Evolutionary conservation across 2,797 vertebrate genomes (phyloP).

Genomic region (Molossus alvarezi): DNA sequence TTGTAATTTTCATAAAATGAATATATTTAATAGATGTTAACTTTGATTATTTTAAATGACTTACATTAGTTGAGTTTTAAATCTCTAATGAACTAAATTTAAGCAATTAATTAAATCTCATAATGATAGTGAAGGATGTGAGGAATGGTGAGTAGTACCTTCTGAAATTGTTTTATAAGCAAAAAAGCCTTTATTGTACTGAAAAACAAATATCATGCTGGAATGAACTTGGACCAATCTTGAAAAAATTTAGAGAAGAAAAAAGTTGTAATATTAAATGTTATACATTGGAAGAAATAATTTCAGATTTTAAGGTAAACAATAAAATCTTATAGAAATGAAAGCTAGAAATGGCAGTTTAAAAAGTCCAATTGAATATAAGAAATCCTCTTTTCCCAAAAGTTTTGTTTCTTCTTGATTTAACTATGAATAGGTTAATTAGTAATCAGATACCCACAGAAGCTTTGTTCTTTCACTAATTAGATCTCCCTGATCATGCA

Average conservation of each 20-base stretch:
- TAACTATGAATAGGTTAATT: constrained; percentile 71
- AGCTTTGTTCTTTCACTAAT: constrained; percentile 70
- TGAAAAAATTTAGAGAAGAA: background rate
- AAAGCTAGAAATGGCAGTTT: constrained; percentile 22
- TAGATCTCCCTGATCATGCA: constrained; percentile 40
- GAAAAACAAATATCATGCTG: background rate
- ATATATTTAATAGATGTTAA: background rate
- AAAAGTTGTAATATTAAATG: constrained; percentile 35
- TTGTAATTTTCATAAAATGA: background rate
- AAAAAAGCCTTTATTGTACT: background rate
- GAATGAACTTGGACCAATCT: background rate
- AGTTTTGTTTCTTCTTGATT: constrained; percentile 52
- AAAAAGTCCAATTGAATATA: constrained; percentile 2
- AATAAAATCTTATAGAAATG: constrained; percentile 30
- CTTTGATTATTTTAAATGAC: background rate
- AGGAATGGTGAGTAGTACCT: background rate
- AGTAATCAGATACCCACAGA: constrained; percentile 36
- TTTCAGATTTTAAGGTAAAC: constrained; percentile 63
- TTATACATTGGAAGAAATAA: background rate
- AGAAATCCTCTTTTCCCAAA: background rate
- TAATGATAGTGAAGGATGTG: background rate
- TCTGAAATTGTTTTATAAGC: background rate
- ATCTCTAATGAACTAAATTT: background rate
- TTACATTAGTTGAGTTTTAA: background rate
- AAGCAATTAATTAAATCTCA: constrained; percentile 35